phyloP scores from a whole-genome alignment of 2,797 vertebrate genomes.

The Ptychobarbus kaznakovi region DNA sequence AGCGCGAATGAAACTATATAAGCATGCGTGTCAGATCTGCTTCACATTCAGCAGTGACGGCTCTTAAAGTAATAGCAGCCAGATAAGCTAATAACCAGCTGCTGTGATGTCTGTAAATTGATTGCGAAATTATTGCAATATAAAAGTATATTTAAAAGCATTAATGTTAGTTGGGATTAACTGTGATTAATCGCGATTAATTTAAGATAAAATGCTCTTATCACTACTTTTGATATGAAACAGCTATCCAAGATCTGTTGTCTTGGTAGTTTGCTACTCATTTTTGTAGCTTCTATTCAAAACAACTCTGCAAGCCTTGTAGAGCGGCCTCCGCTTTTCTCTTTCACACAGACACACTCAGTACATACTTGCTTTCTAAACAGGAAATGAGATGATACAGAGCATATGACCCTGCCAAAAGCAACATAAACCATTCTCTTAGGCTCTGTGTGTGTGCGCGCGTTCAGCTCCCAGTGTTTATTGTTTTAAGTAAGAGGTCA shows the following conservation, averaged over 20 bases:
- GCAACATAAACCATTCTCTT: slow-evolving; percentile 57
- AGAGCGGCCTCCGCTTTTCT: background rate
- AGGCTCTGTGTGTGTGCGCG: slow-evolving; percentile 31
- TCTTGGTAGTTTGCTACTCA: background rate
- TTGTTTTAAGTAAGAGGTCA: slow-evolving; percentile 37
- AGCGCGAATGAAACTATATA: no score
- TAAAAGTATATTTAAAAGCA: no score
- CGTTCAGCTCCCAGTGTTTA: slow-evolving; percentile 30
- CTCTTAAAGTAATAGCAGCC: background rate
- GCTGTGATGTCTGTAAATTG: background rate
- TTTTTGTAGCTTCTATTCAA: slow-evolving; percentile 6
- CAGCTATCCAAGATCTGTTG: background rate
- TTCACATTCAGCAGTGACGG: no score
- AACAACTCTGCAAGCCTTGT: background rate
- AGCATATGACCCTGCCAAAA: slow-evolving; percentile 50
- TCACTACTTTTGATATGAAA: background rate
- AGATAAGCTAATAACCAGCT: background rate
- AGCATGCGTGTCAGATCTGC: no score
- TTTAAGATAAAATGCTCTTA: background rate
- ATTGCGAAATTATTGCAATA: no score
- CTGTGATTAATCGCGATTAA: background rate
- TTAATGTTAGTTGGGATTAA: background rate
- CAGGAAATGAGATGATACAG: slow-evolving; percentile 59
- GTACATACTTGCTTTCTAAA: slow-evolving; percentile 55
- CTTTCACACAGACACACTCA: slow-evolving; percentile 19